phyloP scores from a whole-genome alignment of 1,140 invertebrate genomes.

The Cydia amplana region DNA sequence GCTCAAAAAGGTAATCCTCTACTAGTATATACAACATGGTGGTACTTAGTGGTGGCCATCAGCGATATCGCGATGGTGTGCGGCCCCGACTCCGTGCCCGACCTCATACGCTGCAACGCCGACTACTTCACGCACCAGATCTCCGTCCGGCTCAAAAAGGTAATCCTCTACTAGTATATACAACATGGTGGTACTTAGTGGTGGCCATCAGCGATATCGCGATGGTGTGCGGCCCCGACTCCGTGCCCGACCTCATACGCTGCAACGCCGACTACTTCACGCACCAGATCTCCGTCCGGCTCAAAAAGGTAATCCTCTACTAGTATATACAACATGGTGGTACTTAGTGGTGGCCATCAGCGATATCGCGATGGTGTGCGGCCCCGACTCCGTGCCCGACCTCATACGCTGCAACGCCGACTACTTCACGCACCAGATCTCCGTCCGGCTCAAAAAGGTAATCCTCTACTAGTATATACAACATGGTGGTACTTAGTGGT shows the following conservation, averaged over 20 bases:
- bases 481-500: too few relatives aligned
- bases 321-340: too few relatives aligned
- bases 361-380: conserved; percentile 77
- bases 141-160: conserved; percentile 81
- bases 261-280: conserved; percentile 85
- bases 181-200: too few relatives aligned
- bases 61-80: conserved; percentile 77
- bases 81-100: conserved; percentile 72
- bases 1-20: conserved; percentile 75
- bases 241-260: conserved; percentile 80
- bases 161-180: conserved; percentile 42
- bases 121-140: conserved; percentile 85
- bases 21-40: too few relatives aligned
- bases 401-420: conserved; percentile 83
- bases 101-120: conserved; percentile 81
- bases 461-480: conserved; percentile 17
- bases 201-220: conserved; percentile 80
- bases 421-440: conserved; percentile 84
- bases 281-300: conserved; percentile 82
- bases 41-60: conserved; percentile 79
- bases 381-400: conserved; percentile 72
- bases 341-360: conserved; percentile 78
- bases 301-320: conserved; percentile 73
- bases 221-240: conserved; percentile 69
- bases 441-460: conserved; percentile 81